phyloP scores from a whole-genome alignment of 2,113 vertebrate genomes.

The Rhagologus leucostigma region DNA sequence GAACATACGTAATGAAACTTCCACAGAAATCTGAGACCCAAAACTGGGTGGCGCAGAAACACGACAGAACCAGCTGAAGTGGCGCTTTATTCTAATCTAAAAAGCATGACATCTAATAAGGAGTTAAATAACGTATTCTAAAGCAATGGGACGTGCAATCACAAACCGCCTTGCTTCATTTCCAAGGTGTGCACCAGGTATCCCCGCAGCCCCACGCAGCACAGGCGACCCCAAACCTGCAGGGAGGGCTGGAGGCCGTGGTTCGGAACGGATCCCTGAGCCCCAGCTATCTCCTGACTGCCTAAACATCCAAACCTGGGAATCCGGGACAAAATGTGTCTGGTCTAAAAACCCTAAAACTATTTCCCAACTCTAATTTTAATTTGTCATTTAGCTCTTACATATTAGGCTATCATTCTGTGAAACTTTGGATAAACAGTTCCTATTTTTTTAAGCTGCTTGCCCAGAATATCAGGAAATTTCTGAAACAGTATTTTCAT shows the following conservation, averaged over 20 bases:
- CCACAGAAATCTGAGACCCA: background rate
- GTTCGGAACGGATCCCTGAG: background rate
- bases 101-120: accelerated
- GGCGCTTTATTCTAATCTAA: background rate
- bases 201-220: background rate
- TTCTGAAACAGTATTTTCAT: constrained; percentile 23
- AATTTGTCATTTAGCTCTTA: background rate
- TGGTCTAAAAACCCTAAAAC: background rate
- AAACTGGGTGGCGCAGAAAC: background rate
- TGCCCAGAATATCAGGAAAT: constrained; percentile 47
- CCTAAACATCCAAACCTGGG: background rate
- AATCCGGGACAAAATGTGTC: background rate
- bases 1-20: background rate
- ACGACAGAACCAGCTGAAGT: accelerated
- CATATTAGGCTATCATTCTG: background rate
- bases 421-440: constrained; percentile 15
- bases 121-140: background rate
- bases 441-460: constrained; percentile 40
- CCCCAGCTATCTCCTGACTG: background rate
- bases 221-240: background rate
- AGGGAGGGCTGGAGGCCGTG: background rate
- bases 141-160: background rate
- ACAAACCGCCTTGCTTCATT: background rate
- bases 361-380: background rate
- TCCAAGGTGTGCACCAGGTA: background rate